Percentiles rank a stretch among this genome's conserved stretches.
phyloP scores from a whole-genome alignment of 2,113 vertebrate species.

The Hippopotamus amphibius region DNA sequence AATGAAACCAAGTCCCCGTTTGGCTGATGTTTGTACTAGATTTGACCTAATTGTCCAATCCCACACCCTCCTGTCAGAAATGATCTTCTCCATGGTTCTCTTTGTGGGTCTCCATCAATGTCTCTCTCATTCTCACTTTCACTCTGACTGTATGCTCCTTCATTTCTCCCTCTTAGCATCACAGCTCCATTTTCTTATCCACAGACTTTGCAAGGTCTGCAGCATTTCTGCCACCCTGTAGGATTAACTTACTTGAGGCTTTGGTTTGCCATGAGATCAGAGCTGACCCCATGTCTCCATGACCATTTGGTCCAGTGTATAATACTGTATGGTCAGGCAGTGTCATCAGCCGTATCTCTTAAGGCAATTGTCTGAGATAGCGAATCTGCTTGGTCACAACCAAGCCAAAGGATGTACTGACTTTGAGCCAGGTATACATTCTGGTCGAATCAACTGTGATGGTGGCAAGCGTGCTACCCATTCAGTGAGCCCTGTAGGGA shows the following conservation, averaged over 20 bases:
- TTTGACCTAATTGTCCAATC: background rate
- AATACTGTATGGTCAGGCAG: background rate
- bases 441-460: background rate
- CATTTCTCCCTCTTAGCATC: background rate
- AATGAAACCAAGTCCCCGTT: background rate
- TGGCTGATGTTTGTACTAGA: background rate
- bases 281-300: background rate
- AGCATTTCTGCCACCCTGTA: background rate
- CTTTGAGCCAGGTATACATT: background rate
- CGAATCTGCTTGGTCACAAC: background rate
- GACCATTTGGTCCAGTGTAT: background rate
- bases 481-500: background rate
- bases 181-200: background rate
- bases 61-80: background rate
- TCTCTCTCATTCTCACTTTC: background rate
- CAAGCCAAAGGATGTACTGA: background rate
- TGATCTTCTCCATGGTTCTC: background rate
- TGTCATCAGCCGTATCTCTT: background rate
- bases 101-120: background rate
- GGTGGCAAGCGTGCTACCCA: background rate
- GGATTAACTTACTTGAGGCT: background rate
- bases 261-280: background rate
- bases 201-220: background rate
- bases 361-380: background rate
- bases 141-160: background rate